A percentile compares a stretch with the other conserved stretches of the same genome.
These are phyloP conservation scores for Cynopterus sphinx DNA, from an alignment of 2,797 vertebrate species.

Conservation along the genomic window DNA sequence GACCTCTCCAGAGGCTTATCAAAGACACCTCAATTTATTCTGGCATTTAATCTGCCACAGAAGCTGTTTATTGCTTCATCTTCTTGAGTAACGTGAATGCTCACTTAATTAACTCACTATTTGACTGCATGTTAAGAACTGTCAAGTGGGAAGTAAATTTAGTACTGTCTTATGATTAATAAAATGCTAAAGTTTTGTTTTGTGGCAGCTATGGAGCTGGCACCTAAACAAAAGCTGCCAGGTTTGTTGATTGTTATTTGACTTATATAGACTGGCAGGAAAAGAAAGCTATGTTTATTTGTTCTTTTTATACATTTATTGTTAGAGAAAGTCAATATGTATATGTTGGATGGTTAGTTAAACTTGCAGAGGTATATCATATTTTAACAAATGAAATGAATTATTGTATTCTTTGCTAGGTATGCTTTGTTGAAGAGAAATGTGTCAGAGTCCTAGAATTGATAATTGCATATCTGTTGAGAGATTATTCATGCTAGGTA, in stretches of 20 bases:
- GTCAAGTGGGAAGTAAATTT: slow-evolving; percentile 71
- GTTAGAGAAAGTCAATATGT: not conserved
- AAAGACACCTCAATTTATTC: slow-evolving; percentile 63
- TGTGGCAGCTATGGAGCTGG: slow-evolving; percentile 45
- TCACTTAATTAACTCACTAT: slow-evolving; percentile 77
- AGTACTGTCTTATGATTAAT: slow-evolving; percentile 76
- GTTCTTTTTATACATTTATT: slow-evolving; percentile 44
- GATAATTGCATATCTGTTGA: slow-evolving; percentile 22
- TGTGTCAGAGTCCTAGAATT: not conserved
- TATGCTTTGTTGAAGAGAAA: slow-evolving; percentile 16
- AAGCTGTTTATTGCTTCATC: slow-evolving; percentile 72
- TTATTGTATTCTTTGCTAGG: not conserved
- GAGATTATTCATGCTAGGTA: not conserved
- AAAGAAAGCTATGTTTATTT: slow-evolving; percentile 1
- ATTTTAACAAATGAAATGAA: slow-evolving; percentile 12
- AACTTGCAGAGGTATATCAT: slow-evolving; percentile 6
- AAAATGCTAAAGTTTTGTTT: slow-evolving; percentile 68
- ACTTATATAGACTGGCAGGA: not conserved
- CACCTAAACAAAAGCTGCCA: slow-evolving; percentile 58
- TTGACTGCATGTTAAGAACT: slow-evolving; percentile 73
- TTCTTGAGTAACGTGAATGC: slow-evolving; percentile 60
- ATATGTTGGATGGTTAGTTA: not conserved
- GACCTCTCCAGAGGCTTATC: slow-evolving; percentile 46
- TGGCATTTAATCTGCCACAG: slow-evolving; percentile 66
- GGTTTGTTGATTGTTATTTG: slow-evolving; percentile 67